phyloP scores from a whole-genome alignment of 2,797 vertebrate genomes.

The Spea hammondii region DNA sequence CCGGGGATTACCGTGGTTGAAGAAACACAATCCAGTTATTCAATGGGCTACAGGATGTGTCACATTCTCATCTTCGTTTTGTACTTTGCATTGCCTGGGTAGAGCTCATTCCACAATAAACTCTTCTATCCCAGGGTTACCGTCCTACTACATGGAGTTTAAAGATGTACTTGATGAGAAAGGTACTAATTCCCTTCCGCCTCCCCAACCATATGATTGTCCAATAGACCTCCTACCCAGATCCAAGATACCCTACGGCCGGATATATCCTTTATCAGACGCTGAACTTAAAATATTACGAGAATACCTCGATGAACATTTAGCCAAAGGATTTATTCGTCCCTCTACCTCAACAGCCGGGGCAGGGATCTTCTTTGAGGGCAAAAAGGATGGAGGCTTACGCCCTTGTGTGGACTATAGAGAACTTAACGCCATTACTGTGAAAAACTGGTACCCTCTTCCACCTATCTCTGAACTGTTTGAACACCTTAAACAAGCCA shows the following conservation, averaged over 20 bases:
- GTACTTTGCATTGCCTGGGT: neutral
- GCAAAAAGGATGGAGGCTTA: too few species aligned
- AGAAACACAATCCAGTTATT: neutral
- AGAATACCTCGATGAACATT: neutral
- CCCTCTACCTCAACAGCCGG: neutral
- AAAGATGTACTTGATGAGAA: neutral
- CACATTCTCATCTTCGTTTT: neutral
- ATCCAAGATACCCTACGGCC: neutral
- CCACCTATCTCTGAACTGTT: too few species aligned
- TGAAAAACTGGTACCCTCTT: too few species aligned
- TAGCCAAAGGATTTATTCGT: neutral
- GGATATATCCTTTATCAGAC: neutral
- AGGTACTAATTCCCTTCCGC: neutral
- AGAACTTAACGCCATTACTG: too few species aligned
- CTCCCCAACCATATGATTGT: neutral
- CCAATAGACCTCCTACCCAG: neutral
- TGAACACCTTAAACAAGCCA: too few species aligned
- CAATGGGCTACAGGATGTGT: neutral
- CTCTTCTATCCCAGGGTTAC: neutral
- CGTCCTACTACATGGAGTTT: neutral
- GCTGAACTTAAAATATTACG: neutral
- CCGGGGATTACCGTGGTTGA: too few species aligned
- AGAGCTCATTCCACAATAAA: neutral
- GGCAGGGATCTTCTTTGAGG: too few species aligned
- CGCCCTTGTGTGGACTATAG: too few species aligned